Evolutionary conservation across 2,797 vertebrate genomes (phyloP).

Genomic region (Semaprochilodus insignis): DNA sequence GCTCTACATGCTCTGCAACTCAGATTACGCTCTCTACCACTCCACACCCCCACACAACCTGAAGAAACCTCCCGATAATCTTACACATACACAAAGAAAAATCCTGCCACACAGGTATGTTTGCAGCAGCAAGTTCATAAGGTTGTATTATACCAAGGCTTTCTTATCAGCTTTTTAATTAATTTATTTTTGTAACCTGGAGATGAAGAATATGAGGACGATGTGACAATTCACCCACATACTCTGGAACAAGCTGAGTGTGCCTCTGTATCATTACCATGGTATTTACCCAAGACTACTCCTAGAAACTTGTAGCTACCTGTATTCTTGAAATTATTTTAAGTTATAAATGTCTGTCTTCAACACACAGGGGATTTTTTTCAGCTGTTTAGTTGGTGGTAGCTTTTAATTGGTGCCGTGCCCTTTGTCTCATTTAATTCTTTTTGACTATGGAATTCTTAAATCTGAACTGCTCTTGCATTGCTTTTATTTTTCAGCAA

Average conservation of each 20-base stretch:
- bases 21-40: constrained; percentile 13
- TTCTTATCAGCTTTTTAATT: constrained; percentile 62
- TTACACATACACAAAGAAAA: constrained; percentile 28
- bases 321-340: constrained; percentile 36
- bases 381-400: constrained; percentile 21
- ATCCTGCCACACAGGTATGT: constrained; percentile 54
- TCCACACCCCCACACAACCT: constrained; percentile 42
- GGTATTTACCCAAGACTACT: constrained; percentile 62
- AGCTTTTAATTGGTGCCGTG: constrained; percentile 33
- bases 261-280: constrained; percentile 73
- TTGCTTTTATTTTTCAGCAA: constrained; percentile 18
- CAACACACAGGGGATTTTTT: constrained; percentile 13
- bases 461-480: constrained; percentile 23
- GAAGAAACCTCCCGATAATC: constrained; percentile 38
- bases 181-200: constrained; percentile 75
- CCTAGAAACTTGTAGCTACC: constrained; percentile 48
- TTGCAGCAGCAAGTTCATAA: constrained; percentile 66
- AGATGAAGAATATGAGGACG: constrained; percentile 54
- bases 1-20: constrained; percentile 16
- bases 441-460: not conserved
- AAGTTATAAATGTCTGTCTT: constrained; percentile 12
- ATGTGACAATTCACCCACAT: constrained; percentile 62
- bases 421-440: constrained; percentile 29
- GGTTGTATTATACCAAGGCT: constrained; percentile 59
- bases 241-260: constrained; percentile 67